Conservation (phyloP, 2,113 vertebrate species). For the Carollia perspicillata region DNA sequence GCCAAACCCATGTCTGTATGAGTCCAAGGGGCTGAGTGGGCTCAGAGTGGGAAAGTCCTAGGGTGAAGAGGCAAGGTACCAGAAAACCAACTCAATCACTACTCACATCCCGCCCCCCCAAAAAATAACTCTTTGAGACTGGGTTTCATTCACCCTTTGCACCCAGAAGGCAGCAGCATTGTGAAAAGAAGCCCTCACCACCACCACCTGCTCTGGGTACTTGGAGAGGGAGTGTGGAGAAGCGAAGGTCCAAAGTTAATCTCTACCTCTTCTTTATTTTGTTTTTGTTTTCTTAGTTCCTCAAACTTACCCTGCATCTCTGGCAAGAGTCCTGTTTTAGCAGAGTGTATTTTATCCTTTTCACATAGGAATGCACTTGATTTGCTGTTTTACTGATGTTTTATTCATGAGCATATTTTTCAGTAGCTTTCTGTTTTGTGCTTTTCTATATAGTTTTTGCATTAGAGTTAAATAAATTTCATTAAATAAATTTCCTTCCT, state of each 20-base stretch:
- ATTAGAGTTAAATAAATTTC: conserved; percentile 26
- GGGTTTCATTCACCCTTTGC: neutral
- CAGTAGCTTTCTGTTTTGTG: neutral
- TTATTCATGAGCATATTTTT: neutral
- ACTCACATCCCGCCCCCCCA: too few species aligned
- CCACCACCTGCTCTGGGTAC: neutral
- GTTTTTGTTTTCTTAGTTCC: neutral
- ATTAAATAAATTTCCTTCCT: conserved; percentile 2
- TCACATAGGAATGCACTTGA: neutral
- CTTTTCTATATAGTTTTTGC: conserved; percentile 8
- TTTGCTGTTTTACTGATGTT: conserved; percentile 20
- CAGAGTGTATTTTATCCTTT: neutral
- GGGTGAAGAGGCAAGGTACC: neutral
- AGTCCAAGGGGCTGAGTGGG: neutral
- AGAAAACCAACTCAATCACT: neutral
- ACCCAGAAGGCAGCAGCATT: neutral
- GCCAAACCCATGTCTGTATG: neutral
- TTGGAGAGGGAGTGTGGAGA: neutral
- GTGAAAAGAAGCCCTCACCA: neutral
- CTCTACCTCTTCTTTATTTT: neutral
- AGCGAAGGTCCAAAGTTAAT: neutral
- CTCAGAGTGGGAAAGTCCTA: neutral
- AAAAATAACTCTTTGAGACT: neutral
- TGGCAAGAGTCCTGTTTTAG: neutral
- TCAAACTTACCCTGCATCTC: neutral